phyloP scores from a whole-genome alignment of 2,797 vertebrate species.

The Rhinophrynus dorsalis region DNA sequence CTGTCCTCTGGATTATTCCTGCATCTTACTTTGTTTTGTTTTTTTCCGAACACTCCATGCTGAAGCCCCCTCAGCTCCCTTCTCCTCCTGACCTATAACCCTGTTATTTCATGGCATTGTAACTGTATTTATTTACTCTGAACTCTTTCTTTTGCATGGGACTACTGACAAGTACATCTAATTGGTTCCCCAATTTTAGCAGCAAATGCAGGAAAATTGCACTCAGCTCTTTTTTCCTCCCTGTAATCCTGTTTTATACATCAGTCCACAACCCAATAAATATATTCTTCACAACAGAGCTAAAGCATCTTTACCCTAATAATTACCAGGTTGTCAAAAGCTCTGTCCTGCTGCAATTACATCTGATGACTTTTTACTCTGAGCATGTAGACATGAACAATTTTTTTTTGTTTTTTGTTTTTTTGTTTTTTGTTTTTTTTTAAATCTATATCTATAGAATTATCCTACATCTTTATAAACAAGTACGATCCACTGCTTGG shows the following conservation, averaged over 20 bases:
- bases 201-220: slow-evolving; percentile 41
- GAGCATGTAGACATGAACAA: not conserved
- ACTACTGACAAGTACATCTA: slow-evolving; percentile 38
- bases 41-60: slow-evolving; percentile 19
- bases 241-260: slow-evolving; percentile 32
- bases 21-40: slow-evolving; percentile 35
- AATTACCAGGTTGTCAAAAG: slow-evolving; percentile 46
- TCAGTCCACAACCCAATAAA: not conserved
- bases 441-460: no score
- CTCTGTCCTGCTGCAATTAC: slow-evolving; percentile 36
- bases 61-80: slow-evolving; percentile 13
- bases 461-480: no score
- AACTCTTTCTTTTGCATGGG: slow-evolving; percentile 34
- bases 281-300: slow-evolving; percentile 30
- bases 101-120: slow-evolving; percentile 49
- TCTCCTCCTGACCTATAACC: slow-evolving; percentile 25
- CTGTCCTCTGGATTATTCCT: slow-evolving; percentile 12
- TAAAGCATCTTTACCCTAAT: slow-evolving; percentile 36
- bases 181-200: slow-evolving; percentile 38
- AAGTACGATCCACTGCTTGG: no score
- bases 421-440: not conserved
- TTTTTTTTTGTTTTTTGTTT: not conserved
- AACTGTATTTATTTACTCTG: slow-evolving; percentile 44
- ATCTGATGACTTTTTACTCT: slow-evolving; percentile 36
- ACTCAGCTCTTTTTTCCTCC: slow-evolving; percentile 28